A percentile compares a stretch with the other conserved stretches of the same genome.
These are phyloP conservation scores for Lordiphosa stackelbergi DNA, from an alignment of 1,140 invertebrate species.

Conservation along the genomic window DNA sequence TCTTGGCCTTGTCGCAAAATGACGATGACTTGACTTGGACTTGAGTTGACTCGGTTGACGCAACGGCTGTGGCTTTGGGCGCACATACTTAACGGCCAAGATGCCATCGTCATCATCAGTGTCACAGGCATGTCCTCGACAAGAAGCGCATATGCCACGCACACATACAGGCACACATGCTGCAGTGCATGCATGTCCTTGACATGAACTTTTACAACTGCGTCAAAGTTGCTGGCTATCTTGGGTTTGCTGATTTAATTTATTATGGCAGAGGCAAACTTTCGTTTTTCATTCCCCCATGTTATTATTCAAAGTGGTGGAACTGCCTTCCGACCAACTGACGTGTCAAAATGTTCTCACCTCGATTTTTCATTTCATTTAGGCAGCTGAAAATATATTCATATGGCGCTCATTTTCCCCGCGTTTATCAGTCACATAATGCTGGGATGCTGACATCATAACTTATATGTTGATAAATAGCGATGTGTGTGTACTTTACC, in stretches of 20 bases:
- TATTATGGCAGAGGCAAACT: conserved; percentile 48
- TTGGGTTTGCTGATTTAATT: conserved; percentile 51
- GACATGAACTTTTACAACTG: conserved; percentile 63
- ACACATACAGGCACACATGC: conserved; percentile 2
- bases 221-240: conserved; percentile 27
- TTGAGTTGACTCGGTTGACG: not conserved
- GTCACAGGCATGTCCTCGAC: conserved; percentile 12
- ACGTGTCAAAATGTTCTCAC: conserved; percentile 65
- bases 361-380: conserved; percentile 74
- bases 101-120: conserved; percentile 15
- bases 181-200: conserved; percentile 38
- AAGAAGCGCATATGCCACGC: conserved; percentile 1
- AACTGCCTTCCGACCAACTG: conserved; percentile 14
- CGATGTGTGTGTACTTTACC: conserved; percentile 50
- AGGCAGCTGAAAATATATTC: conserved; percentile 14
- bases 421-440: conserved; percentile 71
- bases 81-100: conserved; percentile 25
- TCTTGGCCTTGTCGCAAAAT: not conserved
- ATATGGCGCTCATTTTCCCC: conserved; percentile 20
- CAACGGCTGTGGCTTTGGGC: conserved; percentile 3
- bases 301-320: conserved; percentile 47
- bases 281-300: conserved; percentile 25
- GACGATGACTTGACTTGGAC: conserved; percentile 3
- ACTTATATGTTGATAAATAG: conserved; percentile 75
- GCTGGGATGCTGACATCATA: conserved; percentile 70